Base-by-base conservation (phyloP, 2,797 vertebrate species). In the Tokudaia muenninki region DNA sequence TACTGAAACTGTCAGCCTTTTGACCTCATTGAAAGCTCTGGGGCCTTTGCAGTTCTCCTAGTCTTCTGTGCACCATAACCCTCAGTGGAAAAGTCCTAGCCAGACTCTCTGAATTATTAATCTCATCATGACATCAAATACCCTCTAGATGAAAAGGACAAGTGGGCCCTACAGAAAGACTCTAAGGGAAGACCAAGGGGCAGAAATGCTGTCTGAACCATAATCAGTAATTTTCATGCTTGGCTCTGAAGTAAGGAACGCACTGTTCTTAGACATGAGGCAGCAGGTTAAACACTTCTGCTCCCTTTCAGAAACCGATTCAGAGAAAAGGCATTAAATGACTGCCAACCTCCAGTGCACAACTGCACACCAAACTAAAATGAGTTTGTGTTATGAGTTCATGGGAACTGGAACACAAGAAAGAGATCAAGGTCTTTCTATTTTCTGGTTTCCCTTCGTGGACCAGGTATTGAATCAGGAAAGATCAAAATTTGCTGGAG, bases 71-170 rank as follows among this genome's bases (percentile, higher is more conserved):
- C 81, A 94, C 3, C 78, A 91, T 74, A 97, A 97, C 87, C 97
- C 96, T 98, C 98, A 97, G 98, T 98, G 98, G 98, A 98, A 98
- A 98, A 98, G 97, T 98, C 98, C 98, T 98, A 97, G 97, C 97
- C 89, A 86, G 82, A 82, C 94, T 98, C 97, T 99, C 97, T 98
- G 98, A 98, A 99, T 99, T 98, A 98, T 99, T 98, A 98, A 99
- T 98, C 98, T 98, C 97, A 98, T 97, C 97, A 97, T 98, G 98
- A 98, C 98, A 98, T 98, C 97, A 98, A 98, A 98, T 98, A 98
- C 79, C 1, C 0, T 44, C 44, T 96, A 97, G 97, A 98, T 98
- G 98, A 98, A 98, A 98, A 61, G 98, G 98, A 98, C 91, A 94
- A 98, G 97, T 94, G 92, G 93, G 92, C 97, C 93, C 91, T 95